phyloP scores from a whole-genome alignment of 1,140 invertebrate genomes.

The Leptoteleia sp. region DNA sequence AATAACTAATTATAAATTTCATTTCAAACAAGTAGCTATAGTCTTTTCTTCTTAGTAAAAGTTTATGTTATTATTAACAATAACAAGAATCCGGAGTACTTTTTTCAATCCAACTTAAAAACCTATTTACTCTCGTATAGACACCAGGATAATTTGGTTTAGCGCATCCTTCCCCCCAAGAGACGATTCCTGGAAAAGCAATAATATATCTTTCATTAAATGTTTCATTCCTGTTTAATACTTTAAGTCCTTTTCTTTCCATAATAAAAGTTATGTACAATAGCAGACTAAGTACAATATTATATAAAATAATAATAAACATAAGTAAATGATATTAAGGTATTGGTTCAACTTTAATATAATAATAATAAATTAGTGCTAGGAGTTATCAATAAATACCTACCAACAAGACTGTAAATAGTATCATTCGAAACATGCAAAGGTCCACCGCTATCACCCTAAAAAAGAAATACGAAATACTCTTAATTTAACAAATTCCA shows the following conservation, averaged over 20 bases:
- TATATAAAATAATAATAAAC: neutral
- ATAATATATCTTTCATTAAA: neutral
- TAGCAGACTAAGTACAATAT: neutral
- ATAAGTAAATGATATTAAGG: too few species aligned
- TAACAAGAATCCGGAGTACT: conserved; percentile 87
- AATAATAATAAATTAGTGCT: too few species aligned
- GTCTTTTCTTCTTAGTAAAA: neutral
- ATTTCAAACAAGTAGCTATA: neutral
- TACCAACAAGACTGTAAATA: conserved; percentile 81
- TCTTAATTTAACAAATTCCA: neutral
- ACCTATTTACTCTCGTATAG: conserved; percentile 90
- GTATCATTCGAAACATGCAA: conserved; percentile 81
- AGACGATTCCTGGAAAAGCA: conserved; percentile 84
- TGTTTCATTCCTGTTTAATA: too few species aligned
- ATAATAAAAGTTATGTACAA: too few species aligned
- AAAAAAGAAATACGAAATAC: conserved; percentile 45
- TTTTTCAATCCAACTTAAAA: conserved; percentile 86
- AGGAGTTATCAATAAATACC: conserved; percentile 58
- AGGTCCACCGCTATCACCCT: conserved; percentile 87
- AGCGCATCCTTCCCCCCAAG: conserved; percentile 91
- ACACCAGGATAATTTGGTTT: conserved; percentile 90
- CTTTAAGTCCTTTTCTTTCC: too few species aligned
- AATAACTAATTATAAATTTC: neutral
- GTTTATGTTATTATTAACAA: too few species aligned
- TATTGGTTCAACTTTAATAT: neutral